Conservation (phyloP, 2,797 vertebrate genomes). For the Chromobotia macracanthus region DNA sequence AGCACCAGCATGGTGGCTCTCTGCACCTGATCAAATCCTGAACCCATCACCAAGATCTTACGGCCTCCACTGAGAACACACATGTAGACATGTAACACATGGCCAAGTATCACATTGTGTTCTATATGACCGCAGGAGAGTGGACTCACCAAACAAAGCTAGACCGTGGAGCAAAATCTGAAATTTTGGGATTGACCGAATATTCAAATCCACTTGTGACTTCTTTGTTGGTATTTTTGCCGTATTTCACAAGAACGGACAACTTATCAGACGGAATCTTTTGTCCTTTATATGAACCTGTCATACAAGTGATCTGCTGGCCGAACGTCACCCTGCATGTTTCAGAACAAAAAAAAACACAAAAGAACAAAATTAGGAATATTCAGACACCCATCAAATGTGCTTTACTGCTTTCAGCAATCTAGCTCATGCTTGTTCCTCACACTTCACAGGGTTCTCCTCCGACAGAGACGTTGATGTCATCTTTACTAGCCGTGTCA, state of each 20-base stretch:
- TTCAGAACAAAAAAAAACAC: slow-evolving; percentile 55
- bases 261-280: slow-evolving; percentile 63
- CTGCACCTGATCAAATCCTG: slow-evolving; percentile 82
- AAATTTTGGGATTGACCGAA: slow-evolving; percentile 73
- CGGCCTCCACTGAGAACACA: slow-evolving; percentile 84
- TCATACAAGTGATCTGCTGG: slow-evolving; percentile 70
- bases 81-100: slow-evolving; percentile 39
- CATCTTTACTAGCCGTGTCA: slow-evolving; percentile 85
- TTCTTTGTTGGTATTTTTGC: slow-evolving; percentile 68
- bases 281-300: slow-evolving; percentile 59
- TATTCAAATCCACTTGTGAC: slow-evolving; percentile 64
- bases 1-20: slow-evolving; percentile 70
- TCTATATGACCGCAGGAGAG: neutral
- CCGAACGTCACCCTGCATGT: slow-evolving; percentile 70
- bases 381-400: neutral
- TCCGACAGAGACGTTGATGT: slow-evolving; percentile 80
- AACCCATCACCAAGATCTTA: slow-evolving; percentile 82
- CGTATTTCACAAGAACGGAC: slow-evolving; percentile 69
- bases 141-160: slow-evolving; percentile 74
- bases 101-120: too few species aligned
- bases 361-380: slow-evolving; percentile 13
- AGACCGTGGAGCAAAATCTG: slow-evolving; percentile 52
- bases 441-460: slow-evolving; percentile 85
- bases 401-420: neutral
- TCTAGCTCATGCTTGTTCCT: slow-evolving; percentile 56